Base-by-base conservation (phyloP, 2,113 vertebrate species). In the Cephalopholis sonnerati region DNA sequence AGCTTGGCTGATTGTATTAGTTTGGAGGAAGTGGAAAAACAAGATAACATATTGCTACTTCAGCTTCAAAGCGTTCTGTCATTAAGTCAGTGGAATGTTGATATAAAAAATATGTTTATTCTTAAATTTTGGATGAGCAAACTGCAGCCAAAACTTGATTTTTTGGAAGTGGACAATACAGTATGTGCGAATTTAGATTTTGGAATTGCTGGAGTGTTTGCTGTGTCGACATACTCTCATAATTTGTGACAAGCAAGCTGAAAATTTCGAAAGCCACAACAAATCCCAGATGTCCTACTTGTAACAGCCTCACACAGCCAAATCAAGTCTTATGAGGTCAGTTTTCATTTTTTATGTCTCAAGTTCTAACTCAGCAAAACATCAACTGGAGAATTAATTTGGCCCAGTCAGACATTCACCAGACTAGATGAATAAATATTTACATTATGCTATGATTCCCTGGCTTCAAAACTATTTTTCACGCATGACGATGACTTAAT, bases 281-380 rank as follows among this genome's bases (percentile, higher is more conserved):
- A 73, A 32, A 17, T 48, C 53, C 36, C 55, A 61, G 25, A 39
- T 27, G n/a, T 64, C 32, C 46, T 13, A 25, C 46, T 63, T 53
- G 22, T 36, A 25, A 53, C 10, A 8, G 54, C 24, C 24, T 61
- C 24, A 50, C 20, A 69, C 27, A 39, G 12, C 29, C 2, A 2
- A 20, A 63, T 63, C 29, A 53, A 18, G 50, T 64, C 15, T 20
- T 50, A 17, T 36, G 18, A 68, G 18, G 12, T 32, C 13, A 6
- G 6, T 50, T 59, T 46, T 44, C 15, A 41, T n/a, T 51, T 63
- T 74, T 39, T 15, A 25, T 13, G 3, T 27, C 13, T 10, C 27
- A 50, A 67, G 39, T 48, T 48, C 63, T 41, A 70, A 22, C 22
- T 58, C n/a, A 16, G 29, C 25, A 59, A 81, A 59, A 24, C 62